Base-by-base conservation (phyloP, 1,140 invertebrate genomes). In the Aphelenchoides fujianensis region DNA sequence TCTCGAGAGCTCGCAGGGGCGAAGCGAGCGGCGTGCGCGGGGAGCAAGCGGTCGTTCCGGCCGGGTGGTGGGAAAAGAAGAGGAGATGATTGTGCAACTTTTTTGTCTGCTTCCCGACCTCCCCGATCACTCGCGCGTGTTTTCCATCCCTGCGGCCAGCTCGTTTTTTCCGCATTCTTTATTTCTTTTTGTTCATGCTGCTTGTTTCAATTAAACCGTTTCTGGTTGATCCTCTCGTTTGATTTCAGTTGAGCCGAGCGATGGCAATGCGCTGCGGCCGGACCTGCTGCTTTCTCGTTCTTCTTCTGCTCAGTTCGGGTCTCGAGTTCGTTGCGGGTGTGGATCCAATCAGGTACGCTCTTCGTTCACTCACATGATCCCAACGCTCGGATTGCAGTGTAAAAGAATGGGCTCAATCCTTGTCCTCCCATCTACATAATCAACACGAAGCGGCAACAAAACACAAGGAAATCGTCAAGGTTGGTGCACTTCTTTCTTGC, bases 351-450 rank as follows among this genome's bases (percentile, higher is more conserved):
- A 48, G 41, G 41, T 48, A 12, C 23, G 41, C n/a, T n/a, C 23
- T 48, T 48, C 12, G 23, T 12, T 12, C 41, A 23, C 23, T 23
- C 12, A 48, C 23, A 12, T 48, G 23, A 48, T 48, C 41, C 12
- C 41, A 12, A 12, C 23, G 12, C 41, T 12, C 41, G 23, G 37
- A 1, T 61, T 91, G 90, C 79, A 94, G 91, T 54, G 90, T 95
- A 83, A 98, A 98, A 89, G 95, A 98, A 87, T 91, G 95, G 73
- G 74, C 79, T 31, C 34, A 76, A 28, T 66, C 66, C 35, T 36
- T 80, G 37, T 71, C 78, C 7, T 61, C 67, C 19, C 52, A 80
- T 31, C 61, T 79, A 41, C 71, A 73, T 54, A 68, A 75, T 52
- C 74, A 64, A 36, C 79, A 81, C 55, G 61, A 74, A 66, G 63